A percentile compares a stretch with the other conserved stretches of the same genome.
Conservation (phyloP, 2,797 vertebrate genomes). For the Sebastes itinus region DNA sequence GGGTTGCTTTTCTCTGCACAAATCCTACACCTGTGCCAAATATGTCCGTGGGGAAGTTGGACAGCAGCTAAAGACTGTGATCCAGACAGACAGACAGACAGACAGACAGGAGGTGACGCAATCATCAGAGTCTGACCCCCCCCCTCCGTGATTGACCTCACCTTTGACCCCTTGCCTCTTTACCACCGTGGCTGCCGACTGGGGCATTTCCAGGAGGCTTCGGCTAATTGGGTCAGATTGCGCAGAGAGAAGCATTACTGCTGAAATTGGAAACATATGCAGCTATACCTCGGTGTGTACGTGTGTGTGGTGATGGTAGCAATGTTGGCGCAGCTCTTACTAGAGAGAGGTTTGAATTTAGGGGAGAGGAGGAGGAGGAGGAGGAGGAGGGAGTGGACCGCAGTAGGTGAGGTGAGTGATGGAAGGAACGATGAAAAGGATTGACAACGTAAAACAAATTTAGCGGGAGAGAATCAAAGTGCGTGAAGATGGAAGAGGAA, state of each 20-base stretch:
- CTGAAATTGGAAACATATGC: slow-evolving; percentile 82
- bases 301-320: slow-evolving; percentile 27
- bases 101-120: slow-evolving; percentile 39
- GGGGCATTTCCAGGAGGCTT: slow-evolving; percentile 73
- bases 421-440: background rate
- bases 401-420: background rate
- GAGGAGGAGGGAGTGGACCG: background rate
- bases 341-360: background rate
- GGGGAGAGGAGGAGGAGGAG: background rate
- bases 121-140: slow-evolving; percentile 30
- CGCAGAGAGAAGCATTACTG: slow-evolving; percentile 64
- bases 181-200: slow-evolving; percentile 60
- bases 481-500: slow-evolving; percentile 4
- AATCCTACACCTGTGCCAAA: slow-evolving; percentile 62
- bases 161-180: slow-evolving; percentile 74
- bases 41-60: slow-evolving; percentile 3
- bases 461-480: slow-evolving; percentile 9
- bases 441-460: background rate
- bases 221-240: slow-evolving; percentile 81
- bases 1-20: slow-evolving; percentile 36
- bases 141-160: slow-evolving; percentile 34
- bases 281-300: slow-evolving; percentile 21
- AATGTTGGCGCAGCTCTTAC: background rate
- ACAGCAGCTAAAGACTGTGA: slow-evolving; percentile 12
- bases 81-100: slow-evolving; percentile 19